A percentile compares a stretch with the other conserved stretches of the same genome.
Evolutionary conservation across 2,113 vertebrate species (phyloP).

Genomic region (Triplophysa siluroides): DNA sequence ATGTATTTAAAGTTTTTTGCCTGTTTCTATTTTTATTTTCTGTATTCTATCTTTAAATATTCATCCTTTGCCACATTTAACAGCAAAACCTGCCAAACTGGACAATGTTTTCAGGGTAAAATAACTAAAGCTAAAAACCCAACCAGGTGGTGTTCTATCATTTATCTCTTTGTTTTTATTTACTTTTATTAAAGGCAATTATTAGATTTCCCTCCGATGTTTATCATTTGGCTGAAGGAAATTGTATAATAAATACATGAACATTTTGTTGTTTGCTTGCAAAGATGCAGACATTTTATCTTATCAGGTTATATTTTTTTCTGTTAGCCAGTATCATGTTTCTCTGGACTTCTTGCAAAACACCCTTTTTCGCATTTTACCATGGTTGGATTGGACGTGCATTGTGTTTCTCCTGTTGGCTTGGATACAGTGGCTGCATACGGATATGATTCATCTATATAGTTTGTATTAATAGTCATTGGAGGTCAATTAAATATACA

Average conservation of each 20-base stretch:
- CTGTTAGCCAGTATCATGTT: not conserved
- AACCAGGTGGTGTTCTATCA: not conserved
- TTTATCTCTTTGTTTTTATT: too few relatives aligned
- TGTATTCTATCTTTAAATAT: conserved; percentile 2
- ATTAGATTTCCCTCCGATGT: not conserved
- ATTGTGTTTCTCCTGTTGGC: conserved; percentile 31
- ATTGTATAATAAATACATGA: too few relatives aligned
- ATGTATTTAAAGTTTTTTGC: not conserved
- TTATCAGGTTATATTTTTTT: not conserved
- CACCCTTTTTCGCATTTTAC: not conserved
- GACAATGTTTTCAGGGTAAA: too few relatives aligned
- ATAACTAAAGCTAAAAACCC: not conserved
- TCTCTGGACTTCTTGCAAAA: not conserved
- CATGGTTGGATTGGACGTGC: not conserved
- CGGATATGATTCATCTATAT: conserved; percentile 17
- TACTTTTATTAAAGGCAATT: too few relatives aligned
- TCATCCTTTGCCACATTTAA: not conserved
- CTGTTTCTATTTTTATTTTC: too few relatives aligned
- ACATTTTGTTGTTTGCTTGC: too few relatives aligned
- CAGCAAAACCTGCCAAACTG: too few relatives aligned
- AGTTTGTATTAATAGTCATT: conserved; percentile 3
- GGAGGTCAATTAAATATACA: conserved; percentile 14
- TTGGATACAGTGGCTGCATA: not conserved
- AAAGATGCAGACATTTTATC: not conserved
- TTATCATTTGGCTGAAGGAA: not conserved